Evolutionary conservation across 2,797 vertebrate species (phyloP), one percentile per base, ranked within the genome.

Genomic region (Erpetoichthys calabaricus): DNA sequence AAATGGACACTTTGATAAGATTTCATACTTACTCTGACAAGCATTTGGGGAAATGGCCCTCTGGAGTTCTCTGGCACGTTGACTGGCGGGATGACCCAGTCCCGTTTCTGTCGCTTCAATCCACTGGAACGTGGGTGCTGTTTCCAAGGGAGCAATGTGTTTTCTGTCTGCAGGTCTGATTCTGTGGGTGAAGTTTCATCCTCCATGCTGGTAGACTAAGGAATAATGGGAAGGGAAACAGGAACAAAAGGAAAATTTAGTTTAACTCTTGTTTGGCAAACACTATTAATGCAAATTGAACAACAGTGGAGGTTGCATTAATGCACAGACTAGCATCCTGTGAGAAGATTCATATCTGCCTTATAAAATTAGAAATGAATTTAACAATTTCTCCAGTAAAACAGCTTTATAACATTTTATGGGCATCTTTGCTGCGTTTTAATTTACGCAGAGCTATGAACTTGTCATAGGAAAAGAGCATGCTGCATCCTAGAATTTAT

Each of bases 61-160:
- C 94, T 72, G 1, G 94, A 98, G 64, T 98, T 98, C 55, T 98
- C 94, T 0, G 93, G 92, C 67, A 97, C 93, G 3, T 98, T 98
- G 85, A 98, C 91, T 1, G 94, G 93, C 0, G 94, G 94, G 70
- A 98, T 98, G 75, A 98, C 94, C 94, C 94, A 98, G 80, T 98
- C 94, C 57, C 93, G 79, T 66, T 94, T 97, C 65, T 91, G 92
- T 51, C 94, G 76, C 63, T 82, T 76, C 58, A 94, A 82, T 50
- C 90, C 89, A 1, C 65, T 73, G 45, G 80, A 65, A 4, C 63
- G 73, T 59, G 66, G 82, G n/a, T 53, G 78, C 62, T 70, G 73
- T 47, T 81, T 77, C 76, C 84, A 79, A 0, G 87, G 87, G 63
- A 91, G 82, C 69, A 76, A 71, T 6, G 80, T 84, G 75, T 89